phyloP scores from a whole-genome alignment of 2,797 vertebrate species.

The Nyctibius grandis region DNA sequence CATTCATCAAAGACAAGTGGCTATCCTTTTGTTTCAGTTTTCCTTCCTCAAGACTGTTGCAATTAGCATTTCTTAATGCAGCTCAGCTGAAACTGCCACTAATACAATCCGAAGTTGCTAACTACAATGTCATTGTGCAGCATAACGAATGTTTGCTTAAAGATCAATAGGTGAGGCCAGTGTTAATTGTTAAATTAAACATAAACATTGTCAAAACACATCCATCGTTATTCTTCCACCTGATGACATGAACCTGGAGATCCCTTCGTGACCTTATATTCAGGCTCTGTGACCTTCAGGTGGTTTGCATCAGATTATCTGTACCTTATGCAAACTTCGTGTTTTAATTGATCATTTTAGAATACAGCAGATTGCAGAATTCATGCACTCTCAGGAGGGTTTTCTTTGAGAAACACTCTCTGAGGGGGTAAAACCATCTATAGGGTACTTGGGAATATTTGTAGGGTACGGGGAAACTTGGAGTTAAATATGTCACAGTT shows the following conservation, averaged over 20 bases:
- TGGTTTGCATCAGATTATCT: slow-evolving; percentile 32
- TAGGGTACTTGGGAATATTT: background rate
- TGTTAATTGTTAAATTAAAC: slow-evolving; percentile 63
- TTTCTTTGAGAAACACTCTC: background rate
- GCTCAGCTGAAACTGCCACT: slow-evolving; percentile 11
- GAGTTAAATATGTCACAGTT: background rate
- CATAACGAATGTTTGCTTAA: slow-evolving; percentile 52
- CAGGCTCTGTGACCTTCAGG: slow-evolving; percentile 53
- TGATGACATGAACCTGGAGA: slow-evolving; percentile 30
- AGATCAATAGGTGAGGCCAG: slow-evolving; percentile 65
- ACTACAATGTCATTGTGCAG: slow-evolving; percentile 44
- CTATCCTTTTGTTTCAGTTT: slow-evolving; percentile 16
- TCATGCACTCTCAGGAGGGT: background rate
- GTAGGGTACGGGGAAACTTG: background rate
- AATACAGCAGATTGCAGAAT: background rate
- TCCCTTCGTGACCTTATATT: slow-evolving; percentile 51
- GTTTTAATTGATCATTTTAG: slow-evolving; percentile 32
- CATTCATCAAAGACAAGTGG: background rate
- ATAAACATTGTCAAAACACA: slow-evolving; percentile 58
- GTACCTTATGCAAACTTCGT: slow-evolving; percentile 47
- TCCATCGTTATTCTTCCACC: slow-evolving; percentile 25
- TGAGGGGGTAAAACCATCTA: background rate
- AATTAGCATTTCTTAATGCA: slow-evolving; percentile 52
- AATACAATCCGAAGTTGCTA: slow-evolving; percentile 20
- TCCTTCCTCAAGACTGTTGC: slow-evolving; percentile 7